Percentiles rank a stretch among this genome's conserved stretches.
Conservation (phyloP, 2,797 vertebrate genomes). For the Anabas testudineus region DNA sequence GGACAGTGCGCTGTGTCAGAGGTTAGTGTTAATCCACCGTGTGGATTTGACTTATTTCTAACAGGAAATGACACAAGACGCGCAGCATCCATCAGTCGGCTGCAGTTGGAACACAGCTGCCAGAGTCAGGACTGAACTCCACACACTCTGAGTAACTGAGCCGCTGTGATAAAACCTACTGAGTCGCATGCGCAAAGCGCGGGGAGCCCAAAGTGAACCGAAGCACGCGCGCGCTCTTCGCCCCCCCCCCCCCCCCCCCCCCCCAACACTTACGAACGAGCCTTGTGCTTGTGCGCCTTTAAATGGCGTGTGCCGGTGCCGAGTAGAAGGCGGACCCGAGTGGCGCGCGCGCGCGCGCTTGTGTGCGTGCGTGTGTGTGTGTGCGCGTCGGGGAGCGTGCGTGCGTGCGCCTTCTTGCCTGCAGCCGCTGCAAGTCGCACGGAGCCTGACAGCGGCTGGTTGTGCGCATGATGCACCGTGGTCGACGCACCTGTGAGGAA, state of each 20-base stretch:
- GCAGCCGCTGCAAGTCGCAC: conserved; percentile 87
- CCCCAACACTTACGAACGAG: conserved; percentile 40
- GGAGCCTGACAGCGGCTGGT: conserved; percentile 71
- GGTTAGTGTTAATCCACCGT: not conserved
- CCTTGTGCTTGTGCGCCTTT: conserved; percentile 85
- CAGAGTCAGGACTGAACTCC: not conserved
- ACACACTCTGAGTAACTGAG: not conserved
- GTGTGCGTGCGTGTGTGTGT: conserved; percentile 6
- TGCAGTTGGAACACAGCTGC: conserved; percentile 5
- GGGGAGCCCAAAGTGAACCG: not conserved
- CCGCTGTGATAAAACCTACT: not conserved
- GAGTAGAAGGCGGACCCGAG: conserved; percentile 88
- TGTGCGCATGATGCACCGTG: conserved; percentile 64
- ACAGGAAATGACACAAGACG: not conserved
- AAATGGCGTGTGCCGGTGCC: conserved; percentile 85
- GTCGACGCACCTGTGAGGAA: conserved; percentile 67
- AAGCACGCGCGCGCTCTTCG: not conserved
- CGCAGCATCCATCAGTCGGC: not conserved
- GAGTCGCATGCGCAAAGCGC: not conserved
- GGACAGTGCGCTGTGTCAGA: not conserved
- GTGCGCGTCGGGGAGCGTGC: not conserved
- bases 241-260: no score
- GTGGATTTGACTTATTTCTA: not conserved
- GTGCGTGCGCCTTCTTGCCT: conserved; percentile 62
- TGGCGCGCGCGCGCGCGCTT: conserved; percentile 51